Percentiles rank a stretch among this genome's conserved stretches.
Conservation (phyloP, 2,888 invertebrate genomes). For the Drosophila paranaensis region DNA sequence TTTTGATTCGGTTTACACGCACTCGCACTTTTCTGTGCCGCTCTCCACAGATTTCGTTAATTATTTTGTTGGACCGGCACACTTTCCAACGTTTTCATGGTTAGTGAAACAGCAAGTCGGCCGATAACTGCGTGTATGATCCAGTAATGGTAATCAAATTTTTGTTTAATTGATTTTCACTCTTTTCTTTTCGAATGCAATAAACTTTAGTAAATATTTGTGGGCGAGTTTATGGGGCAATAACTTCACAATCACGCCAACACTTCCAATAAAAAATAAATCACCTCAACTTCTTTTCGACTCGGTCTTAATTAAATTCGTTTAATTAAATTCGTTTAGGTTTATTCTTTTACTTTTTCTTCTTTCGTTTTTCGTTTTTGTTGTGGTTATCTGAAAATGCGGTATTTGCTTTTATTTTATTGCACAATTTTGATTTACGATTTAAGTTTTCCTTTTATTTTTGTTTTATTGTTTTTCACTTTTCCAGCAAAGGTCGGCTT, state of each 20-base stretch:
- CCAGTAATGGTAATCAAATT: conserved; percentile 53
- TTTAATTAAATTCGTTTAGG: conserved; percentile 34
- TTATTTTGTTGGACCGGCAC: conserved; percentile 48
- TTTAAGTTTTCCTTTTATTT: conserved; percentile 42
- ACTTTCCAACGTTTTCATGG: conserved; percentile 72
- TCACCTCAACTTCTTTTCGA: conserved; percentile 39
- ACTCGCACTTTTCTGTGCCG: conserved; percentile 53
- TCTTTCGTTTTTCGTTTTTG: conserved; percentile 12
- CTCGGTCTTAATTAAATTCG: conserved; percentile 48
- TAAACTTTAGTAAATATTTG: conserved; percentile 49
- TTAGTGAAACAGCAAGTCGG: conserved; percentile 55
- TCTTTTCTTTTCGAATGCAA: conserved; percentile 39
- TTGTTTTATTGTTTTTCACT: conserved; percentile 57
- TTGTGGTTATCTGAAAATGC: conserved; percentile 28
- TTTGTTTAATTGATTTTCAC: conserved; percentile 54
- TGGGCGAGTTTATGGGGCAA: conserved; percentile 55
- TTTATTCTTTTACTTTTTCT: conserved; percentile 27
- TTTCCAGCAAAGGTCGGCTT: conserved; percentile 39
- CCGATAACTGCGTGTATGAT: conserved; percentile 44
- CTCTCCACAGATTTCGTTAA: conserved; percentile 43
- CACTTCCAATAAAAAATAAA: conserved; percentile 20
- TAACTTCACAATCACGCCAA: conserved; percentile 52
- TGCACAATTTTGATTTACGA: conserved; percentile 54
- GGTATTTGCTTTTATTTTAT: conserved; percentile 49
- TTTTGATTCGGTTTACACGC: conserved; percentile 33